phyloP scores from a whole-genome alignment of 2,797 vertebrate genomes.

The Xyrichtys novacula region DNA sequence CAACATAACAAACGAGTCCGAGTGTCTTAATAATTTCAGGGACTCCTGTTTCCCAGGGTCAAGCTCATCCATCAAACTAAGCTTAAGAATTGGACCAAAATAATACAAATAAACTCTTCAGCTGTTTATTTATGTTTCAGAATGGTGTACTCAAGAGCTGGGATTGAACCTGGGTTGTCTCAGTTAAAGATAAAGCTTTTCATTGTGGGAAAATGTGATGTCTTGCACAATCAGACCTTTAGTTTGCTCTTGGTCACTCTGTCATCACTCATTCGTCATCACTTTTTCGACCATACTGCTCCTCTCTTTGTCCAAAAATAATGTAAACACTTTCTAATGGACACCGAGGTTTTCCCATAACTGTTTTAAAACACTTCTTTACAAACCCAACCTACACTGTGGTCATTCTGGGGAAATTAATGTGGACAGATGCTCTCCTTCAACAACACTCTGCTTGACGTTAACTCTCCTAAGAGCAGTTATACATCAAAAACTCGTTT shows the following conservation, averaged over 20 bases:
- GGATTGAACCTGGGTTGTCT: background rate
- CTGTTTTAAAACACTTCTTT: background rate
- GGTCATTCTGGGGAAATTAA: background rate
- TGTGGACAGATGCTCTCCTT: conserved; percentile 20
- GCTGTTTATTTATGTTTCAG: background rate
- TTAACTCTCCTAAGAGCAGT: background rate
- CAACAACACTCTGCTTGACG: background rate
- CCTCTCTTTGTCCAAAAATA: background rate
- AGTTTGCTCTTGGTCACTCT: background rate
- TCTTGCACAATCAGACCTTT: background rate
- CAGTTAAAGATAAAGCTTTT: background rate
- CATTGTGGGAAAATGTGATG: too few relatives aligned
- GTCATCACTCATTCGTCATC: background rate
- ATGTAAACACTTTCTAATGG: background rate
- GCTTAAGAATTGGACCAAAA: background rate
- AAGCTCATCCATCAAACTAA: background rate
- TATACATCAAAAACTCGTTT: background rate
- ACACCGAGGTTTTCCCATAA: background rate
- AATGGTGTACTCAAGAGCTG: background rate
- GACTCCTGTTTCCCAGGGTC: background rate
- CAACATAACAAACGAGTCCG: too few relatives aligned
- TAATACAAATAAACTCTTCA: background rate
- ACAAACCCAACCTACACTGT: background rate
- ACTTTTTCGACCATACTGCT: background rate
- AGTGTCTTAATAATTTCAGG: background rate